Evolutionary conservation across 2,797 vertebrate genomes (phyloP).

Genomic region (Sebastolobus altivelis): DNA sequence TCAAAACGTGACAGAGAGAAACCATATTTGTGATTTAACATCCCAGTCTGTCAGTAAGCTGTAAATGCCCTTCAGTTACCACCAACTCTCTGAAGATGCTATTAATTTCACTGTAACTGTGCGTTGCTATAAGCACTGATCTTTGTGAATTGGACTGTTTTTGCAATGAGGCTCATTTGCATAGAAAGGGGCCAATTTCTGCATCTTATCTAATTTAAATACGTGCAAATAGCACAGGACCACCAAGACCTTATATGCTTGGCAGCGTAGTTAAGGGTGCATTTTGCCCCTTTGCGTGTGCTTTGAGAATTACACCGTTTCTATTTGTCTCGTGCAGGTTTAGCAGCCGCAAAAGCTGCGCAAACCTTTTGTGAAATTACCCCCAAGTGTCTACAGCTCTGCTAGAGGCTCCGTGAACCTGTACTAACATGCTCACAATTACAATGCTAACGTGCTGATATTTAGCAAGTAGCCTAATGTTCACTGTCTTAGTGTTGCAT

Average conservation of each 20-base stretch:
- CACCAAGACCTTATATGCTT: neutral
- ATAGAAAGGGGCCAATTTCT: neutral
- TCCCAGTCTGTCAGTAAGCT: neutral
- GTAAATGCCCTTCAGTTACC: neutral
- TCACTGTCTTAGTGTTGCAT: neutral
- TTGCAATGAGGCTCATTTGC: neutral
- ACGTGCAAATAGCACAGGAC: neutral
- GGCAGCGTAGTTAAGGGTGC: neutral
- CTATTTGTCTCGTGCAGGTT: neutral
- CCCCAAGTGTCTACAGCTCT: neutral
- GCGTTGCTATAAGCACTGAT: neutral
- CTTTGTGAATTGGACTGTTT: neutral
- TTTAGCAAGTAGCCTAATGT: neutral
- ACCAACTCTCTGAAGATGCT: neutral
- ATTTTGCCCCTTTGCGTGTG: neutral
- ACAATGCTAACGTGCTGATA: neutral
- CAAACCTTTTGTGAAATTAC: neutral
- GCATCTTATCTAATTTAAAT: neutral
- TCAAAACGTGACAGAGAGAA: neutral
- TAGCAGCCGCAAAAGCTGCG: neutral
- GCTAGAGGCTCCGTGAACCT: neutral
- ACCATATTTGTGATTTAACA: neutral
- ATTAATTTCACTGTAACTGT: neutral
- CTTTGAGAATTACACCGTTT: neutral
- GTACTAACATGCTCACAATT: neutral